Percentiles rank a stretch among this genome's conserved stretches.
These are phyloP conservation scores for Oostethus manadensis DNA, from an alignment of 2,113 vertebrate genomes.

Conservation along the genomic window DNA sequence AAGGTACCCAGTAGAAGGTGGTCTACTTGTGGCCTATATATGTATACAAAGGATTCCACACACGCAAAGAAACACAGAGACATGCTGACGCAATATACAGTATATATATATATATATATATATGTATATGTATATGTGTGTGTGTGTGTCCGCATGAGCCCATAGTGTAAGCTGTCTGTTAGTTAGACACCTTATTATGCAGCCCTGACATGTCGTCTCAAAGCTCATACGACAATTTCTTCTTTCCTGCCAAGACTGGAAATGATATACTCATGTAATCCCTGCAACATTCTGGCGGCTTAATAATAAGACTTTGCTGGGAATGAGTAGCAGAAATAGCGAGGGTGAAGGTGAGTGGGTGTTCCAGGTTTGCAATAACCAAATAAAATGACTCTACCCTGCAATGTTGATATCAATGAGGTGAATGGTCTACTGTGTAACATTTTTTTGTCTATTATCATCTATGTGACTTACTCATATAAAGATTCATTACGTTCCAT, in stretches of 20 bases:
- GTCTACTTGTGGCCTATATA: too few relatives aligned
- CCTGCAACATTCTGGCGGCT: conserved; percentile 32
- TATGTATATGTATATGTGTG: conserved; percentile 11
- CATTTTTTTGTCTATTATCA: conserved; percentile 45
- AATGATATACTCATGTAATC: conserved; percentile 57
- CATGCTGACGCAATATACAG: conserved; percentile 17
- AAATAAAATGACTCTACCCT: conserved; percentile 28
- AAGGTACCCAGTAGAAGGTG: too few relatives aligned
- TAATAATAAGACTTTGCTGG: conserved; percentile 37
- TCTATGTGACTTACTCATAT: not conserved
- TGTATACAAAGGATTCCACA: not conserved
- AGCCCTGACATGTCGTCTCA: conserved; percentile 45
- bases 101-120: not conserved
- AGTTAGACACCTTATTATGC: conserved; percentile 37
- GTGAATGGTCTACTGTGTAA: conserved; percentile 26
- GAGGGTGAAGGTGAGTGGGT: conserved; percentile 11
- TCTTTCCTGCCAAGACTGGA: conserved; percentile 47
- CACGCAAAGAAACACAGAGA: not conserved
- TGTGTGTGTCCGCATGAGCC: conserved; percentile 5
- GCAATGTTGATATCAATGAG: conserved; percentile 28
- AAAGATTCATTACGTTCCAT: not conserved
- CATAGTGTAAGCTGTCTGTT: conserved; percentile 28
- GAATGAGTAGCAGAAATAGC: conserved; percentile 26
- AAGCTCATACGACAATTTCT: conserved; percentile 47
- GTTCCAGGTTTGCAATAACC: conserved; percentile 24